phyloP scores from a whole-genome alignment of 2,797 vertebrate genomes.

The Distichodus sexfasciatus region DNA sequence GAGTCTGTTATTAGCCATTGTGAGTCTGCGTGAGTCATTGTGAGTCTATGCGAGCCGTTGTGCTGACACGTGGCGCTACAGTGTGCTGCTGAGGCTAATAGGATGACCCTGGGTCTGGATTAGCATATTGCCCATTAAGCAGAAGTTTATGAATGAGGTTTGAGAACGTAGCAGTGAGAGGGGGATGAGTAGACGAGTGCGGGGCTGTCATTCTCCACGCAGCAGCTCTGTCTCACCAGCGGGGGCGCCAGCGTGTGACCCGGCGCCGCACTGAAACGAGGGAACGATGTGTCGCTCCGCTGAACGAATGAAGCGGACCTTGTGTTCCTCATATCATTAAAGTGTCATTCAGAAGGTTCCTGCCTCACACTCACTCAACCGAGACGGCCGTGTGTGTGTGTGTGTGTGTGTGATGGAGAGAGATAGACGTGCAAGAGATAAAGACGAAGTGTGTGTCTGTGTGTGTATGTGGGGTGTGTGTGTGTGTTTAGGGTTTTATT shows the following conservation, averaged over 20 bases:
- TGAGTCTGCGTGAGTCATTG: too few relatives aligned
- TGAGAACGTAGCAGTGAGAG: not conserved
- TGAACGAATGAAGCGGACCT: too few relatives aligned
- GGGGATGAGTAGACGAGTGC: conserved; percentile 5
- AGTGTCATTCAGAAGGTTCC: conserved; percentile 13
- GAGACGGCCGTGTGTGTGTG: not conserved
- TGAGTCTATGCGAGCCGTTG: too few relatives aligned
- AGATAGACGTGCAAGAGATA: too few relatives aligned
- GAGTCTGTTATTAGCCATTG: too few relatives aligned
- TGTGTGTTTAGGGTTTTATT: too few relatives aligned
- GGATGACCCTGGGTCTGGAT: conserved; percentile 33
- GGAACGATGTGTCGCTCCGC: too few relatives aligned
- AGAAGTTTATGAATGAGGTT: conserved; percentile 25
- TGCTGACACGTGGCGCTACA: not conserved
- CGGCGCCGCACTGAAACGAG: conserved; percentile 27
- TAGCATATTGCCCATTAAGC: conserved; percentile 27
- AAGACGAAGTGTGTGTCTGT: too few relatives aligned
- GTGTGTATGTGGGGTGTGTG: too few relatives aligned
- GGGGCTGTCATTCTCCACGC: not conserved
- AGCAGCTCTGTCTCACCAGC: conserved; percentile 20
- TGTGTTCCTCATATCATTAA: conserved; percentile 34
- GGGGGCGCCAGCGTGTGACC: conserved; percentile 25
- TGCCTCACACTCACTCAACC: not conserved
- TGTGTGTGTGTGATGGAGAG: not conserved
- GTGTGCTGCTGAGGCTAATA: conserved; percentile 12